A percentile compares a stretch with the other conserved stretches of the same genome.
These are phyloP conservation scores for Lampris incognitus DNA, from an alignment of 2,113 vertebrate genomes.

Conservation along the genomic window DNA sequence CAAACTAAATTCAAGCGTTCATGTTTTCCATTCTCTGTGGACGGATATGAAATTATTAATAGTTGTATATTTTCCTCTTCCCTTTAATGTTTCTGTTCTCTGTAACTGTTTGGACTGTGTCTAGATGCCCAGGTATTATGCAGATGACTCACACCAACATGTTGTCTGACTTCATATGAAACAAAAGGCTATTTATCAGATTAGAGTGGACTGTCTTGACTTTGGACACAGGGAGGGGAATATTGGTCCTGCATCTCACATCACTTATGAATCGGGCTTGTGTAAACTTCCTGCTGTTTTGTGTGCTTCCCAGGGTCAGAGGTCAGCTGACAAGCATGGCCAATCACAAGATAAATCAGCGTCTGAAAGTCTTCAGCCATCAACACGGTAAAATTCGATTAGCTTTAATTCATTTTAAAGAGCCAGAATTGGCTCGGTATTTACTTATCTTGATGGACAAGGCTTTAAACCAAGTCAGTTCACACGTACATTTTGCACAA, in stretches of 20 bases:
- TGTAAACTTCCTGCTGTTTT: constrained; percentile 80
- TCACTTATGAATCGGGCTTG: constrained; percentile 65
- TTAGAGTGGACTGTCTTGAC: constrained; percentile 40
- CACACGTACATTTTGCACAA: constrained; percentile 21
- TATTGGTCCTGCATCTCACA: constrained; percentile 37
- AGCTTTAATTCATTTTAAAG: constrained; percentile 51
- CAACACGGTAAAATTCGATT: constrained; percentile 59
- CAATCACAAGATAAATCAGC: constrained; percentile 73
- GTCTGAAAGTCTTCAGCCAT: constrained; percentile 63
- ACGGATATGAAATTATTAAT: constrained; percentile 28
- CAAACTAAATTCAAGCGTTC: constrained; percentile 11
- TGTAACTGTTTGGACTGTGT: constrained; percentile 1
- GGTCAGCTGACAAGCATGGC: constrained; percentile 66
- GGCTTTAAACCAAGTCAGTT: constrained; percentile 33
- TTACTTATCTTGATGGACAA: constrained; percentile 63
- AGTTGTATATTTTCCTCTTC: constrained; percentile 20
- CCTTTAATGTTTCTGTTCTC: background rate
- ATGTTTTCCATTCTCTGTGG: constrained; percentile 17
- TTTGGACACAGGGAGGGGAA: constrained; percentile 20
- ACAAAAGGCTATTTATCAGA: constrained; percentile 65
- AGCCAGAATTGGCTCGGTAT: constrained; percentile 10
- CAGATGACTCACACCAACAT: background rate
- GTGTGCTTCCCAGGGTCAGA: constrained; percentile 75
- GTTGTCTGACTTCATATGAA: constrained; percentile 37
- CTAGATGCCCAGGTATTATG: background rate